Conservation (phyloP, 2,113 vertebrate species). For the Oncorhynchus tshawytscha region DNA sequence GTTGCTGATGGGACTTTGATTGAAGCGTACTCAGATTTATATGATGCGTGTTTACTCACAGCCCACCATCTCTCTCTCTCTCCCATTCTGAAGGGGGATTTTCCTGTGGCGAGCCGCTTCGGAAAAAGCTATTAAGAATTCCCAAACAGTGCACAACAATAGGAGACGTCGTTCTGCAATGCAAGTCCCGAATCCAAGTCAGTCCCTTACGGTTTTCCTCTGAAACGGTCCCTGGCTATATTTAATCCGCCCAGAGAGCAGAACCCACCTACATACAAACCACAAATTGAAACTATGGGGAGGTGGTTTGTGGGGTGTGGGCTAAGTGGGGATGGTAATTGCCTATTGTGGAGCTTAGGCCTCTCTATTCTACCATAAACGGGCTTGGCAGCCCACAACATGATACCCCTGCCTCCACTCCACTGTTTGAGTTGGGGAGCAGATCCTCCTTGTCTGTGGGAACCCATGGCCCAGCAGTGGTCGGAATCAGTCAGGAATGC, state of each 20-base stretch:
- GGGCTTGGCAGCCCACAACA: slow-evolving; percentile 63
- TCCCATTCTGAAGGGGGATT: slow-evolving; percentile 67
- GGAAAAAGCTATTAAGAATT: slow-evolving; percentile 78
- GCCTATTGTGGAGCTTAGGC: slow-evolving; percentile 65
- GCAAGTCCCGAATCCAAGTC: slow-evolving; percentile 56
- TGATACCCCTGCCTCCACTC: slow-evolving; percentile 54
- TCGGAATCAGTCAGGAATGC: slow-evolving; percentile 72
- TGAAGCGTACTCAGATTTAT: slow-evolving; percentile 58
- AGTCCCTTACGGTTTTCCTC: slow-evolving; percentile 56
- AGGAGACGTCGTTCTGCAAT: slow-evolving; percentile 67
- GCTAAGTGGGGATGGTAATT: slow-evolving; percentile 61
- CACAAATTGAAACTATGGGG: slow-evolving; percentile 28
- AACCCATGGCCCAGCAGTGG: slow-evolving; percentile 62
- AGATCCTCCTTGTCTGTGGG: slow-evolving; percentile 66
- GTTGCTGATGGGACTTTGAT: slow-evolving; percentile 65
- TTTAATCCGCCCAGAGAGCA: slow-evolving; percentile 68
- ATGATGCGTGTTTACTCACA: slow-evolving; percentile 60
- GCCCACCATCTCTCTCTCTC: slow-evolving; percentile 55
- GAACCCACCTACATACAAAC: slow-evolving; percentile 48
- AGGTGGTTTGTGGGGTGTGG: slow-evolving; percentile 17
- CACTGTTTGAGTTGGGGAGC: slow-evolving; percentile 55
- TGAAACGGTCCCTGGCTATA: slow-evolving; percentile 65
- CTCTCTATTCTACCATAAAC: slow-evolving; percentile 67
- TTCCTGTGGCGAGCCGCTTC: slow-evolving; percentile 72
- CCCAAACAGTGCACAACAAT: slow-evolving; percentile 74